phyloP scores from a whole-genome alignment of 1,140 invertebrate genomes.

The Aplysia californica region DNA sequence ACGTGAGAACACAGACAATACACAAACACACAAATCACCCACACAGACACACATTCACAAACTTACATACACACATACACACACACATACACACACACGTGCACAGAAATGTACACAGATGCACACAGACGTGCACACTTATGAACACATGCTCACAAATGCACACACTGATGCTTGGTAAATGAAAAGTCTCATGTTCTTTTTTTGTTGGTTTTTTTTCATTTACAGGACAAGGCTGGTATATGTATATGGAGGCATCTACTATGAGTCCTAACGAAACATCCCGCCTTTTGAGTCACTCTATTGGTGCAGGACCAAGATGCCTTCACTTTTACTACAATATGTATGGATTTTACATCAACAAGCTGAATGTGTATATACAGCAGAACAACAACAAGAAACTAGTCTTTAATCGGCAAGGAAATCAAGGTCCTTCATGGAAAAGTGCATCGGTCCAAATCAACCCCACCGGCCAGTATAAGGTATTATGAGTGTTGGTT shows the following conservation, averaged over 20 bases:
- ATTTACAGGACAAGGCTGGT: conserved; percentile 59
- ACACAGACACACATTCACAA: no score
- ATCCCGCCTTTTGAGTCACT: conserved; percentile 75
- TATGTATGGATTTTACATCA: conserved; percentile 58
- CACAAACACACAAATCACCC: no score
- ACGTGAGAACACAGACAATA: no score
- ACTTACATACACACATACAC: no score
- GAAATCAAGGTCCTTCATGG: conserved; percentile 48
- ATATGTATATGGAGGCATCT: conserved; percentile 54
- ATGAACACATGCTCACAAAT: no score
- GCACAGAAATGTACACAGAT: no score
- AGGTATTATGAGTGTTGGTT: no score
- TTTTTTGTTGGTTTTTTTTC: no score
- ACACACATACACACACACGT: no score
- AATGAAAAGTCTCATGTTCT: no score
- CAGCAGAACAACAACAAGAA: conserved; percentile 20
- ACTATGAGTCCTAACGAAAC: conserved; percentile 70
- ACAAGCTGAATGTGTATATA: conserved; percentile 39
- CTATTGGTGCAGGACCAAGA: conserved; percentile 39
- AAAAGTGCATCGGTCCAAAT: conserved; percentile 34
- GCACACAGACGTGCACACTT: no score
- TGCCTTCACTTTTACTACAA: conserved; percentile 66
- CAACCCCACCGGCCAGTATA: conserved; percentile 36
- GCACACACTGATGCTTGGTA: no score
- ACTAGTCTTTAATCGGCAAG: conserved; percentile 32